Conservation (phyloP, 2,113 vertebrate species). For the Taurulus bubalis region DNA sequence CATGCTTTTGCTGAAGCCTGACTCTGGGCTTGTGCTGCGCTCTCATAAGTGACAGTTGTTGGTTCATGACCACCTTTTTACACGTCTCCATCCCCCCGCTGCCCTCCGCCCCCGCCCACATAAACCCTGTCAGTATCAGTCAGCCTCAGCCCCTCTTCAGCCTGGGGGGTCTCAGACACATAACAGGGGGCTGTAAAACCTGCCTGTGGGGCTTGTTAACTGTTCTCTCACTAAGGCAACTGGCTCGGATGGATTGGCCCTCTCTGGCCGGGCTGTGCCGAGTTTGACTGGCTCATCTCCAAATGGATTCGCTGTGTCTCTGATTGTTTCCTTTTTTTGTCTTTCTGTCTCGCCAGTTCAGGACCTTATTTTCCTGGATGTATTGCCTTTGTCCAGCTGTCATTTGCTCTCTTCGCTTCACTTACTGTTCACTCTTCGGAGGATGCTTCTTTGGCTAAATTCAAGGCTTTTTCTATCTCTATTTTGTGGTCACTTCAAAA, state of each 20-base stretch:
- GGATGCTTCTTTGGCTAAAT: neutral
- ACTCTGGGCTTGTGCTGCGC: conserved; percentile 20
- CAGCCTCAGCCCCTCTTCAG: conserved; percentile 73
- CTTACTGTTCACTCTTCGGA: conserved; percentile 33
- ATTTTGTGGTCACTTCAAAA: conserved; percentile 5
- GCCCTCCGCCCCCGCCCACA: conserved; percentile 57
- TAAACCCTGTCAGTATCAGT: conserved; percentile 78
- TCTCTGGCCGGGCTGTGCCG: conserved; percentile 35
- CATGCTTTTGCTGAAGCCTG: conserved; percentile 10
- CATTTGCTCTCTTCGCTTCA: conserved; percentile 33
- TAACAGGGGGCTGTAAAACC: conserved; percentile 78
- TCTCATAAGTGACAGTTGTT: conserved; percentile 86
- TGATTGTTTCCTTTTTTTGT: conserved; percentile 66
- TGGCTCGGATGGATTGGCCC: conserved; percentile 64
- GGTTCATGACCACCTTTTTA: conserved; percentile 79
- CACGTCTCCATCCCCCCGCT: conserved; percentile 58
- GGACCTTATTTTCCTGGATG: conserved; percentile 60
- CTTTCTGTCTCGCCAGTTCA: conserved; percentile 68
- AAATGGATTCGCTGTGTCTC: conserved; percentile 63
- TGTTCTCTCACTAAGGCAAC: conserved; percentile 77
- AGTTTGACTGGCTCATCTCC: conserved; percentile 59
- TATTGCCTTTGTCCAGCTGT: conserved; percentile 60
- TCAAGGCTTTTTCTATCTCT: neutral
- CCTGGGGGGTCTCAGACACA: conserved; percentile 81
- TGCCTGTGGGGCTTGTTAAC: conserved; percentile 77